These are phyloP conservation scores for Morone saxatilis DNA, from an alignment of 2,113 vertebrate species.

Conservation along the genomic window DNA sequence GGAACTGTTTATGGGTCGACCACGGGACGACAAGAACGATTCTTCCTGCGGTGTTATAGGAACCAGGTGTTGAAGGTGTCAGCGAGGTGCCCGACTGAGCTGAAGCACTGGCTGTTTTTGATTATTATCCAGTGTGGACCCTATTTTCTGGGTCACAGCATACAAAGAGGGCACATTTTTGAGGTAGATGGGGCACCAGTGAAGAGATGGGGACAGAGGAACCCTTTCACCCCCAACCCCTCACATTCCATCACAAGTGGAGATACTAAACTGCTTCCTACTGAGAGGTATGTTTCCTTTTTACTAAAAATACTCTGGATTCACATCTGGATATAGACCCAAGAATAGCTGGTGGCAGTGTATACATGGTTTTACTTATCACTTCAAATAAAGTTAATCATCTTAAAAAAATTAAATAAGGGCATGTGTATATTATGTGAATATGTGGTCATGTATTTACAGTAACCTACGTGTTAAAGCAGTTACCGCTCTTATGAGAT, in stretches of 20 bases:
- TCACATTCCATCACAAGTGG: constrained; percentile 40
- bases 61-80: constrained; percentile 76
- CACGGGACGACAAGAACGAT: constrained; percentile 19
- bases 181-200: constrained; percentile 42
- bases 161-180: constrained; percentile 70
- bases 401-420: background rate
- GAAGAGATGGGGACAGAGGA: constrained; percentile 38
- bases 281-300: constrained; percentile 18
- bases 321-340: constrained; percentile 25
- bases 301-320: constrained; percentile 31
- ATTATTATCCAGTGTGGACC: constrained; percentile 70
- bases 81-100: constrained; percentile 23
- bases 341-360: constrained; percentile 13
- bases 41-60: constrained; percentile 63
- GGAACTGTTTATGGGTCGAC: background rate
- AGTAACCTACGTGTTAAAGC: background rate
- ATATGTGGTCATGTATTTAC: background rate
- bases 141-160: constrained; percentile 79
- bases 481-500: constrained; percentile 1
- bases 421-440: background rate
- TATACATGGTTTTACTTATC: background rate
- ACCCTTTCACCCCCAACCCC: constrained; percentile 25
- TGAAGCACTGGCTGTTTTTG: constrained; percentile 62
- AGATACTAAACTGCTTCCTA: constrained; percentile 20
- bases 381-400: background rate